These are phyloP conservation scores for Dilophus febrilis DNA, from an alignment of 2,888 invertebrate species.

Conservation along the genomic window DNA sequence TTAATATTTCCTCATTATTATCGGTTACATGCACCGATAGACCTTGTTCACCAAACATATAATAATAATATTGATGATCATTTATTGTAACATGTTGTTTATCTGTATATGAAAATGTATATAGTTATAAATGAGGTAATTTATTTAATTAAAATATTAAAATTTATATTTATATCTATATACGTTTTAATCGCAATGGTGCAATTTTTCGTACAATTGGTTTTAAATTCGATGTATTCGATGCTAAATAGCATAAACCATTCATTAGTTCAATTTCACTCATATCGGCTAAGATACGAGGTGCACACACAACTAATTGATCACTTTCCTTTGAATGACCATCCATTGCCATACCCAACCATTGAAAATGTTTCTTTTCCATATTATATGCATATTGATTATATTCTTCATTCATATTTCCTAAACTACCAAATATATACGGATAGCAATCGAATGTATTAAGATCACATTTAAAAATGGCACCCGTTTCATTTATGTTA, in stretches of 20 bases:
- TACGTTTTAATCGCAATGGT: constrained; percentile 21
- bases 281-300: constrained; percentile 21
- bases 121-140: not conserved
- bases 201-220: constrained; percentile 23
- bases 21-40: constrained; percentile 27
- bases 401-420: constrained; percentile 1
- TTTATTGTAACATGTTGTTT: constrained; percentile 16
- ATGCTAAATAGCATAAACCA: constrained; percentile 30
- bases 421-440: constrained; percentile 18
- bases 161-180: too few relatives aligned
- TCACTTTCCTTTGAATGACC: constrained; percentile 27
- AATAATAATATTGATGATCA: constrained; percentile 16
- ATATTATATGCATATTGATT: constrained; percentile 11
- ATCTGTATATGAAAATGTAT: not conserved
- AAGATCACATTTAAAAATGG: constrained; percentile 31
- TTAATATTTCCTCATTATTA: constrained; percentile 26
- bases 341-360: constrained; percentile 35
- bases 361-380: constrained; percentile 29
- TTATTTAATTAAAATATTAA: too few relatives aligned
- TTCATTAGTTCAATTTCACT: constrained; percentile 24
- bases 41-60: constrained; percentile 27
- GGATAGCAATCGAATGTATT: constrained; percentile 22
- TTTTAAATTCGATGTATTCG: constrained; percentile 20
- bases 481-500: constrained; percentile 33
- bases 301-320: constrained; percentile 29